Evolutionary conservation across 2,113 vertebrate genomes (phyloP), one percentile per base, ranked within the genome.

Genomic region (Ursus arctos): DNA sequence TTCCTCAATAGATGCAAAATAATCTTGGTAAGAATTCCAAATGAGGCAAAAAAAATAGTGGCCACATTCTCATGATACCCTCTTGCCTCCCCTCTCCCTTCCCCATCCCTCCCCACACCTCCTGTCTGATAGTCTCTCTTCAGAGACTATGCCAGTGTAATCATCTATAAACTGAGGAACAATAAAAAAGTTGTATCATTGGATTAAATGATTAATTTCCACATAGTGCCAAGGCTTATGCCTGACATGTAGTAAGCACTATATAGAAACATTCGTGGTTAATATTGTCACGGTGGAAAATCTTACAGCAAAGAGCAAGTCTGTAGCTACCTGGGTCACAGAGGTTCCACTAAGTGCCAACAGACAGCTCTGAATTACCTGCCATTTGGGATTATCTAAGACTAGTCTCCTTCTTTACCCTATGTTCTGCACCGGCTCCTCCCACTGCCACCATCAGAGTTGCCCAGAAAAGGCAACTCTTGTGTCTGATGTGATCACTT

Each of bases 11-110:
- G n/a, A 67, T 4, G 22, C 15, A 92, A 88, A 76, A 79, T 5
- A n/a, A 77, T 13, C 74, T 83, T 77, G 51, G 16, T 47, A 92
- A 88, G 76, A 96, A 95, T 71, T 88, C 26, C 76, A 88, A 92
- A 69, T 69, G 59, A 87, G 21, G 15, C 49, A 47, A 31, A 88
- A 43, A 97, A 79, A 95, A 88, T 63, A 90, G 36, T n/a, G 5
- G 49, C 71, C 9, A n/a, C 51, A 53, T 47, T 53, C 43, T 88
- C 43, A 47, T 59, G 14, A 28, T 76, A 26, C 36, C 14, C 21
- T 61, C 21, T 59, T n/a, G 40, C 43, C 43, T 51, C 22, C 4
- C 12, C 43, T 40, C 55, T 31, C 43, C 18, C 14, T n/a, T 69
- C 47, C 63, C 15, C 19, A 61, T 61, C 19, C 80, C 47, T 88